phyloP scores from a whole-genome alignment of 2,888 invertebrate genomes.

The Chouioia cunea region DNA sequence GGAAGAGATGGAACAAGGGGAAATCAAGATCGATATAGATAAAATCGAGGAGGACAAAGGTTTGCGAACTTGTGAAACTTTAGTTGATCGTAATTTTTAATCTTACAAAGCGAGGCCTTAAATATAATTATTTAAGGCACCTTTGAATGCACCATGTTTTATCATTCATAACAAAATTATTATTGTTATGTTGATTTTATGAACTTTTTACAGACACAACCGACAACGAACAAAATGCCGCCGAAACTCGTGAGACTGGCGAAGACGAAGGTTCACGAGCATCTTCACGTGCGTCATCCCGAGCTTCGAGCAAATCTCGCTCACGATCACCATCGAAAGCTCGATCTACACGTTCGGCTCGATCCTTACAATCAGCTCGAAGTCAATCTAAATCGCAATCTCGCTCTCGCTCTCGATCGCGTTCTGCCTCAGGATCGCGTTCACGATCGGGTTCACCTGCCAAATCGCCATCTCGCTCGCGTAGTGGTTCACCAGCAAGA shows the following conservation, averaged over 20 bases:
- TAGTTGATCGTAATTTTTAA: too few species aligned
- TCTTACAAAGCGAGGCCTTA: too few species aligned
- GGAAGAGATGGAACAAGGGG: constrained; percentile 76
- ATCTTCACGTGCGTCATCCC: constrained; percentile 64
- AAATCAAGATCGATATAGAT: constrained; percentile 67
- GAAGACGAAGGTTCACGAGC: constrained; percentile 57
- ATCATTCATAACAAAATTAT: too few species aligned
- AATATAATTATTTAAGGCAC: too few species aligned
- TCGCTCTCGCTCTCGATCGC: constrained; percentile 56
- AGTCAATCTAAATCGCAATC: constrained; percentile 56
- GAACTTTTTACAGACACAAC: constrained; percentile 11
- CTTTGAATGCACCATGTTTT: too few species aligned
- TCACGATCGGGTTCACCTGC: constrained; percentile 58
- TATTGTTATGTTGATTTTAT: too few species aligned
- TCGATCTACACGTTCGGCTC: constrained; percentile 52
- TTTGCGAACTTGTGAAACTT: too few species aligned
- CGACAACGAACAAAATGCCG: constrained; percentile 18
- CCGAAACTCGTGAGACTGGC: not conserved
- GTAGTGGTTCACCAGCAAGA: constrained; percentile 53
- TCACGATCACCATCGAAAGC: constrained; percentile 55
- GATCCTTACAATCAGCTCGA: constrained; percentile 54
- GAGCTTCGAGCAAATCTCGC: constrained; percentile 58
- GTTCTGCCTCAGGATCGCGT: constrained; percentile 58
- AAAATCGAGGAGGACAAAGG: constrained; percentile 64
- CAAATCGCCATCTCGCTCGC: constrained; percentile 52